phyloP scores from a whole-genome alignment of 2,113 vertebrate genomes.

The Collichthys lucidus region DNA sequence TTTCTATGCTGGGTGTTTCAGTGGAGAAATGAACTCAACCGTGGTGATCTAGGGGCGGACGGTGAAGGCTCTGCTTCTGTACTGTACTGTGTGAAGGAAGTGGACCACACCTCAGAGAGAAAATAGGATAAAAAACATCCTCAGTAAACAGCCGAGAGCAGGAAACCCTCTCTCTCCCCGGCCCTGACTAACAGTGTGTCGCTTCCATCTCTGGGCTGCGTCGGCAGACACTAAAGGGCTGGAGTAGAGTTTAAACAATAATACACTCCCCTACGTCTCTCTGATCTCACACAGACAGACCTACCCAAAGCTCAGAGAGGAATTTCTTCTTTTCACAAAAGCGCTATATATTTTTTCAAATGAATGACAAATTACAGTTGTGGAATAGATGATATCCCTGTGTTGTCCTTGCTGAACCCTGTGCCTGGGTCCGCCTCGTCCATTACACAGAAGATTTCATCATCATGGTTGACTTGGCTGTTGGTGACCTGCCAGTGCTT shows the following conservation, averaged over 20 bases:
- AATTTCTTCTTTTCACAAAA: neutral
- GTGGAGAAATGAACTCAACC: neutral
- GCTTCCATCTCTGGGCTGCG: conserved; percentile 26
- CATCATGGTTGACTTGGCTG: neutral
- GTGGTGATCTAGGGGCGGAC: conserved; percentile 10
- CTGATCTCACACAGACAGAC: neutral
- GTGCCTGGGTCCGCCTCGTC: neutral
- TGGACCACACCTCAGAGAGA: conserved; percentile 60
- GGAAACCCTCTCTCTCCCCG: conserved; percentile 30
- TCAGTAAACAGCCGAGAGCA: conserved; percentile 53
- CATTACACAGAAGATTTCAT: neutral
- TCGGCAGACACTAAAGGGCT: neutral
- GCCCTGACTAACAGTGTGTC: conserved; percentile 18
- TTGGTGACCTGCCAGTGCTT: neutral
- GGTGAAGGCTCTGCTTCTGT: conserved; percentile 3
- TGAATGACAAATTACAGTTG: neutral
- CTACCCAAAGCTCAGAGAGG: neutral
- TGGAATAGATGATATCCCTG: neutral
- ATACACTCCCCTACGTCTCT: neutral
- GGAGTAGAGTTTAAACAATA: neutral
- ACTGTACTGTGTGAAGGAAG: conserved; percentile 43
- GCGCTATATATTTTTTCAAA: neutral
- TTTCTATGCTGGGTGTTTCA: neutral
- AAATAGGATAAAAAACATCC: conserved; percentile 48
- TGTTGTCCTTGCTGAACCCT: neutral